Percentiles rank a stretch among this genome's conserved stretches.
Evolutionary conservation across 1,140 invertebrate species (phyloP).

Genomic region (Meloidogyne hapla): DNA sequence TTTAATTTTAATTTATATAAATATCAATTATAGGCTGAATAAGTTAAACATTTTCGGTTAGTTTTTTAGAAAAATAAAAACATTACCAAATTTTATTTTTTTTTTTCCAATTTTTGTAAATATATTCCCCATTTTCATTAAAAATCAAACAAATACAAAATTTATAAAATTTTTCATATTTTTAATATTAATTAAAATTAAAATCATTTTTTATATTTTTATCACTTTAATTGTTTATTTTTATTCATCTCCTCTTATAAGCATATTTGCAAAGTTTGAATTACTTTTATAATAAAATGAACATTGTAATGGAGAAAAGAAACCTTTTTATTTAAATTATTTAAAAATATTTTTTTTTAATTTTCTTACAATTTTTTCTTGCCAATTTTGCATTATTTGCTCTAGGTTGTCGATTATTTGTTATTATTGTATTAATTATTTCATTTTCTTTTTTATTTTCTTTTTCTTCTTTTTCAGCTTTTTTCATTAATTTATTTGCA

Average conservation of each 20-base stretch:
- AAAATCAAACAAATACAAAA: no score
- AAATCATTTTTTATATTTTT: neutral
- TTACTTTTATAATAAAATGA: slow-evolving; percentile 37
- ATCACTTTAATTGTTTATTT: neutral
- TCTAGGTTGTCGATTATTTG: neutral
- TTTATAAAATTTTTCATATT: no score
- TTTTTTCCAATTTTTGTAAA: no score
- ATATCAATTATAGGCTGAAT: no score
- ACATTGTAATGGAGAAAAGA: slow-evolving; percentile 37
- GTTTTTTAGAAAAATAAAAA: no score
- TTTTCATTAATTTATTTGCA: neutral
- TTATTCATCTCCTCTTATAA: slow-evolving; percentile 9
- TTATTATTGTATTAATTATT: neutral
- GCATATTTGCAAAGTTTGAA: neutral
- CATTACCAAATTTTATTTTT: no score
- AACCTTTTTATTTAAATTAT: slow-evolving; percentile 11
- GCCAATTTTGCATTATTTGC: neutral
- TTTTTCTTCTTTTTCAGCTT: neutral
- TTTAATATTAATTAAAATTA: no score
- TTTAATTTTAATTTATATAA: no score
- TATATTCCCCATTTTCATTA: no score
- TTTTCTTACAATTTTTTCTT: neutral
- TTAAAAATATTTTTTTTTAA: neutral
- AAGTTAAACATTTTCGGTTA: no score
- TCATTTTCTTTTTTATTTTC: neutral